Percentiles rank a stretch among this genome's conserved stretches.
Evolutionary conservation across 2,797 vertebrate genomes (phyloP).

Genomic region (Discoglossus pictus): DNA sequence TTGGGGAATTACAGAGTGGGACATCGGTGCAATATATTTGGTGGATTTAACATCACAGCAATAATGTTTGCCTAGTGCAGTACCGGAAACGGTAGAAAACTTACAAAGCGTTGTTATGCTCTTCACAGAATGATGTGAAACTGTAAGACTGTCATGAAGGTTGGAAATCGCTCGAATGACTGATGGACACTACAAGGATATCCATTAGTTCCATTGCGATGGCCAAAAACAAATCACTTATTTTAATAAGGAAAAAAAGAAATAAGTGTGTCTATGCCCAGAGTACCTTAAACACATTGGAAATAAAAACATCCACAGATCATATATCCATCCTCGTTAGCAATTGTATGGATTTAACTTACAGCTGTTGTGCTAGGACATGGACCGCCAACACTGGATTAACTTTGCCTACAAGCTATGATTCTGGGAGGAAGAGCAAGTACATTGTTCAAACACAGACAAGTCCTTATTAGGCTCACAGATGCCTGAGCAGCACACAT

Average conservation of each 20-base stretch:
- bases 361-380: conserved; percentile 99
- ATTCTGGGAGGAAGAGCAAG: conserved; percentile 99
- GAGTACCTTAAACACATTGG: conserved; percentile 76
- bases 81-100: conserved; percentile 19
- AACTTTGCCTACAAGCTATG: conserved; percentile 99
- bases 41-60: conserved; percentile 15
- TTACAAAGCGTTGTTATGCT: conserved; percentile 37
- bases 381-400: conserved; percentile 97
- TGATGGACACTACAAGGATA: conserved; percentile 66
- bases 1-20: background rate
- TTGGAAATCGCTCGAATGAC: conserved; percentile 70
- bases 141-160: conserved; percentile 52
- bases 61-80: conserved; percentile 34
- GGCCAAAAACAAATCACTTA: conserved; percentile 59
- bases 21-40: conserved; percentile 5
- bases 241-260: conserved; percentile 62
- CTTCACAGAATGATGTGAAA: conserved; percentile 44
- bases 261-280: conserved; percentile 67
- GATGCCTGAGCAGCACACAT: conserved; percentile 69
- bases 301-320: conserved; percentile 78
- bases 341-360: conserved; percentile 96
- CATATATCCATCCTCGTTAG: conserved; percentile 89
- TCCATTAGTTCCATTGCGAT: conserved; percentile 64
- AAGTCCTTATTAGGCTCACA: conserved; percentile 75
- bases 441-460: conserved; percentile 92